Evolutionary conservation across 1,140 invertebrate genomes (phyloP), one percentile per base, ranked within the genome.

Genomic region (Brachionus paranguensis): DNA sequence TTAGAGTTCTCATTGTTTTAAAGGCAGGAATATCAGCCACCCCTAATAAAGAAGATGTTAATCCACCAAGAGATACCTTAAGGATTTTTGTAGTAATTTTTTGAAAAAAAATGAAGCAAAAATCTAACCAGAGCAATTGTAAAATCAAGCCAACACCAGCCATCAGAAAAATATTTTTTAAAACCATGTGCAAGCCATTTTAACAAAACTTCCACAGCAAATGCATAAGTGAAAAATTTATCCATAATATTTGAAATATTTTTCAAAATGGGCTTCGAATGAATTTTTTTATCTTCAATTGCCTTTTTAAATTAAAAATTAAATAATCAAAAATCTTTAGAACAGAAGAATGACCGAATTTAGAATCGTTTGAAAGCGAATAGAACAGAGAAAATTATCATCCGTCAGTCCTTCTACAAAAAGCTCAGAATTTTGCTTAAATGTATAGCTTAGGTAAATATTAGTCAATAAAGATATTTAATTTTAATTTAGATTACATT

Each of bases 131-230:
- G 96, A 95, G 98, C 96, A 91, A 98, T 99, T 87, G 97, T 93
- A 90, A 98, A 98, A 92, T 99, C 96, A 85, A 99, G 93, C 96
- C 96, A 98, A 91, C 96, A 98, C 96, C 96, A 98, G 47, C 96
- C 96, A 88, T 98, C 98, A 29, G 95, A 97, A 90, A 99, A 99
- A 90, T 99, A 99, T 89, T 95, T 95, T 88, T 93, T 93, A 89
- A 96, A 98, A 85, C 97, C 96, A 87, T 98, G 93, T 81, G 96
- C 96, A 86, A 97, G 91, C 95, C 95, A 98, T 90, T 98, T 99
- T 89, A 98, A 94, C 90, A 98, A 93, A 96, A 98, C 98, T 91
- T 99, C 97, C 86, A 97, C 91, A 90, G 97, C 96, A 92, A 99
- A 99, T 89, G 98, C 96, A 83, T 96, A 95, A 76, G 96, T 99